A percentile compares a stretch with the other conserved stretches of the same genome.
phyloP scores from a whole-genome alignment of 2,113 vertebrate genomes.

The Caranx ignobilis region DNA sequence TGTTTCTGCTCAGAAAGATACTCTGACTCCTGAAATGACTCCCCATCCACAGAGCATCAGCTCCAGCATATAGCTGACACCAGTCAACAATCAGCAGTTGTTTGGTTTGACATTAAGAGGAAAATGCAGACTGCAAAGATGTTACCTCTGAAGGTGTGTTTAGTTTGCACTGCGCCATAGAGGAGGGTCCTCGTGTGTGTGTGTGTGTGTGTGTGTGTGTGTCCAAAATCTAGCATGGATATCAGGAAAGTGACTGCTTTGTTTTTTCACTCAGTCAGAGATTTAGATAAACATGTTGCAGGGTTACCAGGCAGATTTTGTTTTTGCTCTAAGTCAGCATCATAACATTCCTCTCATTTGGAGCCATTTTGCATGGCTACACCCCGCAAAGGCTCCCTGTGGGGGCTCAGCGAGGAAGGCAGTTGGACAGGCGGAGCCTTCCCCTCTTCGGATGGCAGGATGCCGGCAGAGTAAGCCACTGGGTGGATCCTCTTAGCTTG shows the following conservation, averaged over 20 bases:
- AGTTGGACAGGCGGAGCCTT: conserved; percentile 59
- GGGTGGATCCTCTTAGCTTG: conserved; percentile 71
- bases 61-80: conserved; percentile 13
- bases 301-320: conserved; percentile 67
- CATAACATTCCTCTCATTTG: conserved; percentile 55
- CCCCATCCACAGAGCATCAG: conserved; percentile 4
- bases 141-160: not conserved
- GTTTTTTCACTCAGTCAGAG: conserved; percentile 15
- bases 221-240: not conserved
- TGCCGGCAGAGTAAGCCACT: conserved; percentile 64
- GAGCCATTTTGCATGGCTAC: conserved; percentile 73
- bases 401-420: conserved; percentile 66
- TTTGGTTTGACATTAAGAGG: not conserved
- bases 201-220: not conserved
- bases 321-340: conserved; percentile 68
- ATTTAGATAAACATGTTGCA: conserved; percentile 29
- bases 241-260: conserved; percentile 1
- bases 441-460: conserved; percentile 49
- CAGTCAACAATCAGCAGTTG: conserved; percentile 18
- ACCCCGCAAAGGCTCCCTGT: conserved; percentile 60
- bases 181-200: not conserved
- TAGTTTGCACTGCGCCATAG: not conserved
- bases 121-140: not conserved
- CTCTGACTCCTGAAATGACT: conserved; percentile 18
- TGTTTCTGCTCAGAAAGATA: conserved; percentile 19